Evolutionary conservation across 2,113 vertebrate genomes (phyloP).

Genomic region (Pleuronectes platessa): DNA sequence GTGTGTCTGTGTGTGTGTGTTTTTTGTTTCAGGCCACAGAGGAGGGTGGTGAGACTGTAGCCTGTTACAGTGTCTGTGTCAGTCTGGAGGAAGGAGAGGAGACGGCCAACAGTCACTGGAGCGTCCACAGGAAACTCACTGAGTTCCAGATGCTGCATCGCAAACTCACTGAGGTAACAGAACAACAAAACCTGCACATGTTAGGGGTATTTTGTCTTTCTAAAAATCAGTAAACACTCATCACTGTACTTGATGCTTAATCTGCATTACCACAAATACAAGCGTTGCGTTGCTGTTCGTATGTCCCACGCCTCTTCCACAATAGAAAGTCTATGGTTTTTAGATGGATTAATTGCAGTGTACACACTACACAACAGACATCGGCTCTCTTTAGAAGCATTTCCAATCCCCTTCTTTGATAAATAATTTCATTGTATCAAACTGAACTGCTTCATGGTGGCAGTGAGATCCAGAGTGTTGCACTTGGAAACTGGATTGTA

Average conservation of each 20-base stretch:
- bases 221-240: neutral
- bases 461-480: constrained; percentile 1
- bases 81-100: constrained; percentile 89
- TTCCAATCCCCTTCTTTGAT: too few species aligned
- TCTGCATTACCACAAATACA: neutral
- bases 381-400: neutral
- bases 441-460: neutral
- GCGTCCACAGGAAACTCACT: constrained; percentile 91
- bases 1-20: neutral
- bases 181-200: neutral
- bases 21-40: constrained; percentile 86
- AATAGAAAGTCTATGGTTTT: neutral
- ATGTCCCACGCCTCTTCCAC: neutral
- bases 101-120: constrained; percentile 89
- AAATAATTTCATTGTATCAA: neutral
- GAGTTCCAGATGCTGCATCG: constrained; percentile 97
- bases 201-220: neutral
- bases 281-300: neutral
- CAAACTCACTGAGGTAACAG: constrained; percentile 94
- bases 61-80: constrained; percentile 91
- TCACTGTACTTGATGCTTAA: neutral
- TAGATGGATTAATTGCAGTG: constrained; percentile 8
- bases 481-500: neutral
- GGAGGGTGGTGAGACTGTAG: constrained; percentile 94
- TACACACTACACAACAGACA: neutral